phyloP scores from a whole-genome alignment of 1,140 invertebrate genomes.

The Alviniconcha marisindica region DNA sequence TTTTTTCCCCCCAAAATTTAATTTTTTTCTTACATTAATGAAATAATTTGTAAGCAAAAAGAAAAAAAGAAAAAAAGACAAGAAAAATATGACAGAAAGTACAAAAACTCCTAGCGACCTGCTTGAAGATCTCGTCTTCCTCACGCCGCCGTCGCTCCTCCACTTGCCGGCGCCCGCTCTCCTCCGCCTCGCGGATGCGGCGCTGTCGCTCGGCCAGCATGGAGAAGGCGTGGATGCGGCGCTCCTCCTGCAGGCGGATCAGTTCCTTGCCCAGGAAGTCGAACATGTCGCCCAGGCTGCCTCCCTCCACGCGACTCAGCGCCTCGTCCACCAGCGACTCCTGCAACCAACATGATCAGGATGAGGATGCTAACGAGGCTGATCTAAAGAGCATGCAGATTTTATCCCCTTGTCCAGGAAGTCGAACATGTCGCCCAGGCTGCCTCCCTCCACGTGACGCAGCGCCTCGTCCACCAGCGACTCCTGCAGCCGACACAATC shows the following conservation, averaged over 20 bases:
- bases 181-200: slow-evolving; percentile 83
- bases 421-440: slow-evolving; percentile 82
- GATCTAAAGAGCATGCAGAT: no score
- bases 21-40: no score
- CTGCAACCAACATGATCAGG: slow-evolving; percentile 49
- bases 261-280: slow-evolving; percentile 87
- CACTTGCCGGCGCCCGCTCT: slow-evolving; percentile 83
- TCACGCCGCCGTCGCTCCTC: slow-evolving; percentile 82
- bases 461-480: slow-evolving; percentile 71
- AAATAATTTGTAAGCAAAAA: background rate
- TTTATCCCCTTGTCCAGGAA: slow-evolving; percentile 82
- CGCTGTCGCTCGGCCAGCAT: slow-evolving; percentile 83
- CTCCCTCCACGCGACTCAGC: slow-evolving; percentile 78
- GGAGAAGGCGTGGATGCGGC: slow-evolving; percentile 83
- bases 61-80: no score
- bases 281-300: slow-evolving; percentile 81
- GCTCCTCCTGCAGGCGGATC: slow-evolving; percentile 83
- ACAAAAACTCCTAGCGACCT: slow-evolving; percentile 73
- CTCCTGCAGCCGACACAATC: slow-evolving; percentile 71
- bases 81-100: background rate
- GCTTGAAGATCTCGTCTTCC: slow-evolving; percentile 87
- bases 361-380: background rate
- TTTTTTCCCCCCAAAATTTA: no score
- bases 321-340: slow-evolving; percentile 73
- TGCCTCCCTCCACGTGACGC: slow-evolving; percentile 79